phyloP scores from a whole-genome alignment of 2,888 invertebrate species.

The Mythimna lalbum region DNA sequence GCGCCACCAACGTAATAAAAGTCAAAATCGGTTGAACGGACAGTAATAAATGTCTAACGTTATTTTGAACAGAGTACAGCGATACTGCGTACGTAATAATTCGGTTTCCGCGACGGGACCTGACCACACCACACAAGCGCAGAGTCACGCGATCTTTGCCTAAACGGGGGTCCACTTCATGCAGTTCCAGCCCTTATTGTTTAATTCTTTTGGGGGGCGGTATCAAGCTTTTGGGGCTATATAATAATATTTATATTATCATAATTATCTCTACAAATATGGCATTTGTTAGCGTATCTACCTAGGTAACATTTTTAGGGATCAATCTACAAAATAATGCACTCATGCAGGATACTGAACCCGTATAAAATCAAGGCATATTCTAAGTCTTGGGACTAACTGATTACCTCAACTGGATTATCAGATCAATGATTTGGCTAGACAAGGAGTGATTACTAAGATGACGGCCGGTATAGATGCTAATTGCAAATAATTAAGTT shows the following conservation, averaged over 20 bases:
- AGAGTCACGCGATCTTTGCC: no score
- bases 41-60: no score
- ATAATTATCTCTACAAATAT: constrained; percentile 17
- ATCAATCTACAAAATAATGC: not conserved
- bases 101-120: no score
- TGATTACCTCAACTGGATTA: not conserved
- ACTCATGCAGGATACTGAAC: constrained; percentile 1
- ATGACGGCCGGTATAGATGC: not conserved
- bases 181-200: no score
- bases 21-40: no score
- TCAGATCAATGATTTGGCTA: not conserved
- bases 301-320: constrained; percentile 11
- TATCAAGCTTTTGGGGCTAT: constrained; percentile 11
- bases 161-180: no score
- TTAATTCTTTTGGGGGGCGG: not conserved
- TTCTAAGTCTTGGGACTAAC: not conserved
- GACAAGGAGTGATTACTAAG: no score
- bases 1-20: no score
- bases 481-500: no score
- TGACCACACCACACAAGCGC: no score
- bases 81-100: no score
- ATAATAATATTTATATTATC: not conserved
- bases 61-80: no score
- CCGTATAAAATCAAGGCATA: not conserved
- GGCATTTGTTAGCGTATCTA: constrained; percentile 14